phyloP scores from a whole-genome alignment of 2,113 vertebrate species.

The Anseranas semipalmata region DNA sequence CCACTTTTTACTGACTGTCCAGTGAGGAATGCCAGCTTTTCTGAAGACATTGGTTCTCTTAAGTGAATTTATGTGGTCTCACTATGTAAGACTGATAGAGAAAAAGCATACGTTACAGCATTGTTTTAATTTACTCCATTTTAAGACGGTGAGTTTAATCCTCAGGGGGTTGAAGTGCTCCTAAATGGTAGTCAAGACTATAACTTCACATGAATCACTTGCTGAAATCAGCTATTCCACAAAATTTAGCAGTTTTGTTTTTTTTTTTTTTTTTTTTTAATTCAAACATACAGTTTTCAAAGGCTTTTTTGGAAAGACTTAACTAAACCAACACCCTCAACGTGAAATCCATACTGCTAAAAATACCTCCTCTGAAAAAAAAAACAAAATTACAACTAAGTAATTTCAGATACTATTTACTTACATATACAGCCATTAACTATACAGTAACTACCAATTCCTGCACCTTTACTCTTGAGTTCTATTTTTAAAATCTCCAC shows the following conservation, averaged over 20 bases:
- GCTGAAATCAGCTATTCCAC: background rate
- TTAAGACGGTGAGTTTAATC: background rate
- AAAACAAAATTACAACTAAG: background rate
- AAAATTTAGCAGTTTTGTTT: background rate
- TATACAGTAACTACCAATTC: background rate
- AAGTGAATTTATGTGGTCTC: background rate
- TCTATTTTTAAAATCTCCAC: background rate
- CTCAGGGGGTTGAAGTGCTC: background rate
- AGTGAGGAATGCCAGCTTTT: background rate
- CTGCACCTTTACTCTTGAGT: background rate
- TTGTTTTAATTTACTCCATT: background rate
- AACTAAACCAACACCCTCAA: background rate
- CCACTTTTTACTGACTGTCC: background rate
- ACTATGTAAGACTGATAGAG: background rate
- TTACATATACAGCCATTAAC: background rate
- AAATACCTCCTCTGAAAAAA: background rate
- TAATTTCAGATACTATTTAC: background rate
- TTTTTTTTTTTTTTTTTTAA: background rate
- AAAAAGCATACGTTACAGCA: background rate
- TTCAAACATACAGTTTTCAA: background rate
- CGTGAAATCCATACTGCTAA: background rate
- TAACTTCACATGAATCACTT: background rate
- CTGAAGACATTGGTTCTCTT: background rate
- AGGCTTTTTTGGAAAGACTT: background rate
- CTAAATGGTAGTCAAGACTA: background rate